Conservation (phyloP, 2,888 invertebrate species). For the Luperina nickerlii region DNA sequence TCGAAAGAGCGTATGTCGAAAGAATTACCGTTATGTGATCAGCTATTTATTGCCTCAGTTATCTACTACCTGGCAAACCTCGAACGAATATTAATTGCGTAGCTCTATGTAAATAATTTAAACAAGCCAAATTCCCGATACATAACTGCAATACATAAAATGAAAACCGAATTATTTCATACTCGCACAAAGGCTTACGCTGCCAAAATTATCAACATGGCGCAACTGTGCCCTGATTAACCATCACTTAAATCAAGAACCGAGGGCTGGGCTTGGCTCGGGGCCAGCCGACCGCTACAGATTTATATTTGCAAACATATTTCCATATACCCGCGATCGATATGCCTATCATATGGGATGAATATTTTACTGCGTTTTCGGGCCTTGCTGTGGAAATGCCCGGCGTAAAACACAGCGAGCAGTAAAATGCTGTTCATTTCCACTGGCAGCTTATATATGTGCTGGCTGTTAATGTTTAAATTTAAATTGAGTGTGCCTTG, state of each 20-base stretch:
- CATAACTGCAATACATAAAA: constrained; percentile 34
- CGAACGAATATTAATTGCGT: not conserved
- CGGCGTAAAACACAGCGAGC: constrained; percentile 42
- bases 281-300: constrained; percentile 80
- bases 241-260: constrained; percentile 74
- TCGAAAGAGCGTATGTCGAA: not conserved
- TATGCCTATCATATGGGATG: constrained; percentile 62
- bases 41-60: not conserved
- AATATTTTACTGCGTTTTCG: constrained; percentile 61
- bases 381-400: constrained; percentile 52
- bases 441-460: constrained; percentile 28
- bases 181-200: constrained; percentile 31
- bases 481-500: constrained; percentile 38
- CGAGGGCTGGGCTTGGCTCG: constrained; percentile 72
- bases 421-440: constrained; percentile 57
- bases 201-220: constrained; percentile 61
- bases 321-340: constrained; percentile 73
- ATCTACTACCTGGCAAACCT: not conserved
- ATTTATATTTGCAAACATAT: constrained; percentile 80
- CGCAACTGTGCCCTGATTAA: constrained; percentile 70
- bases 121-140: constrained; percentile 1
- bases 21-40: not conserved
- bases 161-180: constrained; percentile 29
- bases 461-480: constrained; percentile 33
- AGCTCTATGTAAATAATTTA: constrained; percentile 12